These are phyloP conservation scores for Venturia canescens DNA, from an alignment of 1,140 invertebrate genomes.

Conservation along the genomic window DNA sequence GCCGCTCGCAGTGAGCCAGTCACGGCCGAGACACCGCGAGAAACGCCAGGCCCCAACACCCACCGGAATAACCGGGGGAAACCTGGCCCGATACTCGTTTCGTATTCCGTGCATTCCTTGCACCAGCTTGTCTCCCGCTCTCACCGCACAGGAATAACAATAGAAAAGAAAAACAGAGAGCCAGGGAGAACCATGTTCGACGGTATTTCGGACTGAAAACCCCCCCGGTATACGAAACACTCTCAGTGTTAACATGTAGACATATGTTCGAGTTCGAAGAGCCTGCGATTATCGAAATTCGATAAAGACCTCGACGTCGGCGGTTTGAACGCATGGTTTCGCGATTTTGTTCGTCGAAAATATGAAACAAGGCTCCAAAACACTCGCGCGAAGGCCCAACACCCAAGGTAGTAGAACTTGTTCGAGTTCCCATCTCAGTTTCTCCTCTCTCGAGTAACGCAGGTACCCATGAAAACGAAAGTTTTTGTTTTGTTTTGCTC, in stretches of 20 bases:
- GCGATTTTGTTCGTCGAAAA: constrained; percentile 28
- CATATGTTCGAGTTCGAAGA: not conserved
- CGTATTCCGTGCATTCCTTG: no score
- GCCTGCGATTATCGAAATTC: not conserved
- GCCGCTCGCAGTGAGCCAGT: constrained; percentile 65
- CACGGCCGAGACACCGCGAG: constrained; percentile 71
- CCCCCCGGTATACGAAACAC: no score
- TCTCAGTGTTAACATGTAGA: no score
- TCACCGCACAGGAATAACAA: no score
- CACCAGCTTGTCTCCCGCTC: no score
- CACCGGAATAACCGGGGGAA: no score
- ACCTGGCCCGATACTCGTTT: no score
- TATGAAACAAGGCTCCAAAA: constrained; percentile 72
- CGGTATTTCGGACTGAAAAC: no score
- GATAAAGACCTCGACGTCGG: not conserved
- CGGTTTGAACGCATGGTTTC: not conserved
- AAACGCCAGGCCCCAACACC: constrained; percentile 27
- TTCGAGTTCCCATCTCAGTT: no score
- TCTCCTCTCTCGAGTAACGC: no score
- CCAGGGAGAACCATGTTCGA: not conserved
- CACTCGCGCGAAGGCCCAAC: constrained; percentile 71
- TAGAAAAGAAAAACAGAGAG: not conserved
- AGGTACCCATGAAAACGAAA: no score
- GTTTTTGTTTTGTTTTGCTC: no score
- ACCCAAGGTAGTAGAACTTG: constrained; percentile 68